Percentiles rank a stretch among this genome's conserved stretches.
Conservation (phyloP, 1,140 invertebrate genomes). For the Caerostris extrusa region DNA sequence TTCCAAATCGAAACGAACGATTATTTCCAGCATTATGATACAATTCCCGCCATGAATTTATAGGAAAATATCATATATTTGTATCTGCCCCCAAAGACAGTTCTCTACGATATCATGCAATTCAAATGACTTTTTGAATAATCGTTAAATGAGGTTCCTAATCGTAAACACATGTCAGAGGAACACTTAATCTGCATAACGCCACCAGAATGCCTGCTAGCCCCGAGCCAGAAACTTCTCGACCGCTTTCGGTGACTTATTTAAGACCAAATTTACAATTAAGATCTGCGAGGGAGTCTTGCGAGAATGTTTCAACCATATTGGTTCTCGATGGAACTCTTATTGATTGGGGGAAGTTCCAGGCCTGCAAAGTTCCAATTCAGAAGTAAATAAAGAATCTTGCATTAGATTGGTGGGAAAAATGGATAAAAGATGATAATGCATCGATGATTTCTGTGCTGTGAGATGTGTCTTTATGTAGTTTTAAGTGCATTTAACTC, state of each 20-base stretch:
- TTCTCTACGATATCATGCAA: slow-evolving; percentile 4
- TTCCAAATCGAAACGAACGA: too few relatives aligned
- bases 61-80: neutral
- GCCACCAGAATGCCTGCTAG: neutral
- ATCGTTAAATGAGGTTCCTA: slow-evolving; percentile 27
- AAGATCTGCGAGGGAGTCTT: neutral
- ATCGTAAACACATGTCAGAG: slow-evolving; percentile 14
- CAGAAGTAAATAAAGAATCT: too few relatives aligned
- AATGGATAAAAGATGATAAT: too few relatives aligned
- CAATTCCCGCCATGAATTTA: slow-evolving; percentile 1
- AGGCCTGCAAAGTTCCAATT: too few relatives aligned
- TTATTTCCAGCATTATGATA: too few relatives aligned
- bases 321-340: slow-evolving; percentile 9
- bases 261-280: slow-evolving; percentile 22
- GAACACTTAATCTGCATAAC: neutral
- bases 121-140: neutral
- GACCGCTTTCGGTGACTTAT: slow-evolving; percentile 9
- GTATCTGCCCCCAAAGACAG: neutral
- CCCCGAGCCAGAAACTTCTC: neutral
- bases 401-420: too few relatives aligned
- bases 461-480: too few relatives aligned
- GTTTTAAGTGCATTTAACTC: too few relatives aligned
- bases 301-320: neutral
- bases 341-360: neutral
- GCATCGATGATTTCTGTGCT: too few relatives aligned